phyloP scores from a whole-genome alignment of 1,140 invertebrate species.

The Rhyacophila brunnea region DNA sequence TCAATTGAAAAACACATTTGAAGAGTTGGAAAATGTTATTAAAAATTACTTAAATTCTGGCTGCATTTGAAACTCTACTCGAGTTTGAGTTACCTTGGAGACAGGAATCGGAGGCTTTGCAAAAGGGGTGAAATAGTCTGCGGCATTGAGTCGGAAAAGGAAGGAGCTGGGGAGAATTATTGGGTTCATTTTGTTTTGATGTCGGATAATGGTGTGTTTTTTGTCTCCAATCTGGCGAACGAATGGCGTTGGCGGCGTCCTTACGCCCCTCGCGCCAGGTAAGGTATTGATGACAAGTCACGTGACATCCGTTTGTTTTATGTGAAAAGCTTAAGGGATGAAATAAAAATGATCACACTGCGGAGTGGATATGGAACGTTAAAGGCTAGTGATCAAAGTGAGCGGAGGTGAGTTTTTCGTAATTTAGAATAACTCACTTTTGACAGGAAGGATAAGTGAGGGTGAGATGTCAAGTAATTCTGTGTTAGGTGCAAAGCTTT shows the following conservation, averaged over 20 bases:
- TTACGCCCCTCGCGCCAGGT: background rate
- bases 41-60: no score
- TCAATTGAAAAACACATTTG: no score
- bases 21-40: no score
- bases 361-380: background rate
- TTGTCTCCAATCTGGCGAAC: conserved; percentile 12
- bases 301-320: conserved; percentile 32
- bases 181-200: conserved; percentile 30
- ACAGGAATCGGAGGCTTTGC: conserved; percentile 7
- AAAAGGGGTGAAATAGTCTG: conserved; percentile 11
- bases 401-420: background rate
- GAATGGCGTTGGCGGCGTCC: background rate
- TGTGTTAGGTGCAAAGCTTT: no score
- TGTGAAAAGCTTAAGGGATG: conserved; percentile 19
- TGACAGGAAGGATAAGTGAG: no score
- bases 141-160: conserved; percentile 17
- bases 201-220: conserved; percentile 26
- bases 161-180: conserved; percentile 26
- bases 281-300: conserved; percentile 31
- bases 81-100: no score
- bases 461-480: no score
- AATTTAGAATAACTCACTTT: no score
- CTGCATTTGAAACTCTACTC: no score
- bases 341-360: conserved; percentile 11
- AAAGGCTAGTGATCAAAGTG: background rate